Percentiles rank a stretch among this genome's conserved stretches.
Evolutionary conservation across 2,113 vertebrate species (phyloP).

Genomic region (Paradisaea rubra): DNA sequence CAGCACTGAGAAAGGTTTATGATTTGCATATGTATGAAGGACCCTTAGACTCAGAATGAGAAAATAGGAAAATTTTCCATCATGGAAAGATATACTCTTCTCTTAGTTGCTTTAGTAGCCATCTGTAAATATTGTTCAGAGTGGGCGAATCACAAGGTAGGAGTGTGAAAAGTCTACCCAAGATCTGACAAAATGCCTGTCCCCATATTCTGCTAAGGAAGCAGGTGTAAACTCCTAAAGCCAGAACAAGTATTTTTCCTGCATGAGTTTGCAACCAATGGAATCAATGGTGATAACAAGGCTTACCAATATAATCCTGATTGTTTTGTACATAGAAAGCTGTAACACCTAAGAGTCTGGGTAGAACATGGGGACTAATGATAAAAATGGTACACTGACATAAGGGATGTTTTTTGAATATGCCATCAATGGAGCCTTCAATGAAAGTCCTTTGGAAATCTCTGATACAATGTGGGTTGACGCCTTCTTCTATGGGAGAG

Average conservation of each 20-base stretch:
- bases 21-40: background rate
- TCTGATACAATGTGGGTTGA: background rate
- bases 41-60: background rate
- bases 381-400: background rate
- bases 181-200: background rate
- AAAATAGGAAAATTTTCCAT: background rate
- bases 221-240: background rate
- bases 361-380: background rate
- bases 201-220: background rate
- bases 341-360: background rate
- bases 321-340: background rate
- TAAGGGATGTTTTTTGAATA: background rate
- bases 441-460: background rate
- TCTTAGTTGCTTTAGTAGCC: background rate
- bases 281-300: background rate
- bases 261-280: background rate
- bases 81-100: background rate
- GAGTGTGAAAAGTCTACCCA: background rate
- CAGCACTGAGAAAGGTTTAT: background rate
- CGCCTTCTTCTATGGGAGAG: background rate
- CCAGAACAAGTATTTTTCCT: background rate
- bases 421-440: background rate
- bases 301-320: background rate
- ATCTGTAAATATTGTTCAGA: background rate
- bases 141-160: background rate